Evolutionary conservation across 1,140 invertebrate genomes (phyloP), one percentile per base, ranked within the genome.

Genomic region (Augochlora pura): DNA sequence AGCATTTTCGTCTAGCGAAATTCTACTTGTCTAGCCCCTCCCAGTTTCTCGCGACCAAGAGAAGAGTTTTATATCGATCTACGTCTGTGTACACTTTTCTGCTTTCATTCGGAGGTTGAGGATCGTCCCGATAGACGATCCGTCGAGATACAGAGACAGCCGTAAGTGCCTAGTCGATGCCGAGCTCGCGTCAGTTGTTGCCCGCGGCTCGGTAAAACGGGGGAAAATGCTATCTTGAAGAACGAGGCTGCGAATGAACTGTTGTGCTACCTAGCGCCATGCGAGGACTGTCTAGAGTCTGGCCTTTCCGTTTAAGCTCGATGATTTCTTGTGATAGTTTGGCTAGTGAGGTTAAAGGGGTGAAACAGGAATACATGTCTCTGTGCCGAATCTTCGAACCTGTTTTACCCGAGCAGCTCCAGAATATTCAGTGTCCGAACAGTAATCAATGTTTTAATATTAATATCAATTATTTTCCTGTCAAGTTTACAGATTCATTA

Each of bases 111-210:
- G 21, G 52, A 64, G 54, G 10, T 7, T 9, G 39, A 27, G 16
- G 27, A n/a, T n/a, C 21, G 27, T 16, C 68, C 59, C 16, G 32
- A 32, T 21, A 27, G 32, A 64, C 42, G 75, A 62, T 85, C 57
- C 23, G n/a, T 82, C 16, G 59, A 32, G 65, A 81, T 85, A 52
- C 60, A 32, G 75, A 85, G 67, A 74, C 32, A 88, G 82, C 82
- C 84, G 90, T 86, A 80, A 90, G 82, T 89, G 84, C 88, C 90
- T 92, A 92, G 89, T 92, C 90, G 84, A 88, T 90, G 73, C 85
- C 82, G 85, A 88, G 81, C 80, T 87, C 81, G 76, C 62, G 80
- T 66, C 46, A 23, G 77, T 67, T 64, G 46, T 65, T 67, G 66
- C 68, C n/a, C 73, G 38, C 81, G 74, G 60, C 79, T 27, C 14